These are phyloP conservation scores for Plutella xylostella DNA, from an alignment of 2,888 invertebrate species.

Conservation along the genomic window DNA sequence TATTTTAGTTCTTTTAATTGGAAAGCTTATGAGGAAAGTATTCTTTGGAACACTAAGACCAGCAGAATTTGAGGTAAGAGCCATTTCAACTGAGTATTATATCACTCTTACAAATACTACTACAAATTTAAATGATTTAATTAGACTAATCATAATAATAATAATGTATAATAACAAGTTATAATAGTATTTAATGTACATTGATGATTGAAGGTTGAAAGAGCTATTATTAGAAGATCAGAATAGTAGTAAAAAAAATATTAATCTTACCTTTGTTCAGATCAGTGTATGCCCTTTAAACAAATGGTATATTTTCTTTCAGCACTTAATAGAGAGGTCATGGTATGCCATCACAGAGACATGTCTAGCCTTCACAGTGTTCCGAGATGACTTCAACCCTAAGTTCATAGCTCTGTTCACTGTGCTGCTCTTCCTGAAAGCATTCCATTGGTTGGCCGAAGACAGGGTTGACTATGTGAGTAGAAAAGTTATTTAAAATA, in stretches of 20 bases:
- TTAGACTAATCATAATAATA: no score
- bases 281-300: not conserved
- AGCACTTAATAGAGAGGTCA: conserved; percentile 97
- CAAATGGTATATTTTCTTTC: conserved; percentile 38
- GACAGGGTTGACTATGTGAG: conserved; percentile 99
- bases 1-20: conserved; percentile 91
- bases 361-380: conserved; percentile 98
- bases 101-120: no score
- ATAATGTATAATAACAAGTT: no score
- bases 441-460: conserved; percentile 99
- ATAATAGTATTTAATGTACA: no score
- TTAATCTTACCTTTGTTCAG: no score
- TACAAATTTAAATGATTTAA: no score
- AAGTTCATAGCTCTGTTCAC: conserved; percentile 98
- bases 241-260: no score
- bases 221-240: no score
- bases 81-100: no score
- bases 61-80: conserved; percentile 92
- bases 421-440: conserved; percentile 94
- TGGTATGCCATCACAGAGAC: conserved; percentile 99
- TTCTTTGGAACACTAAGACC: conserved; percentile 96
- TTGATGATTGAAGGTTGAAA: no score
- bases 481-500: conserved; percentile 24
- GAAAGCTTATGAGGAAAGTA: conserved; percentile 91
- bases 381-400: conserved; percentile 98